Base-by-base conservation (phyloP, 1,140 invertebrate species). In the Heliconius himera region DNA sequence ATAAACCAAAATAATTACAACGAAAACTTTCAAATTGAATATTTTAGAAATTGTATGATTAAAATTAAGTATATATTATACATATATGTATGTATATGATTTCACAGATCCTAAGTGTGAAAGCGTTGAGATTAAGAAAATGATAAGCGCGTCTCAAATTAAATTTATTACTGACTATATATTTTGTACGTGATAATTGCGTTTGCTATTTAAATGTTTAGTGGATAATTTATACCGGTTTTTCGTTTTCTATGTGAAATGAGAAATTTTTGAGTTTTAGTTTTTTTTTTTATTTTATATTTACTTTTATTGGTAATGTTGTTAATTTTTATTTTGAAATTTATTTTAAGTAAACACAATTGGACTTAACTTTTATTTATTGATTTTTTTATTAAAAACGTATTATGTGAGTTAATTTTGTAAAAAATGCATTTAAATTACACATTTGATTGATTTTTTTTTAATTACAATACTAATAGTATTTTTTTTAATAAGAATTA, bases 121-220 rank as follows among this genome's bases (percentile, higher is more conserved):
- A 78, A 78, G 76, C 71, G 70, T 73, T 41, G 71, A 78, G 76
- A 78, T 78, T 49, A 78, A 78, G 70, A 73, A 73, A 76, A 76
- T 76, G 74, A 76, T 76, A 76, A 76, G 16, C 26, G 26, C 26
- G 60, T 29, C 26, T 66, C 8, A 66, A 56, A 66, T 66, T 66
- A 29, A 66, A 66, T 66, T 66, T 66, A 66, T 66, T 66, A 66
- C 60, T 16, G 22, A 66, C 22, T 26, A 26, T 66, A 66, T 66
- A 13, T 66, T n/a, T 22, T 29, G n/a, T 2, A 22, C 13, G 22
- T 16, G 22, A 26, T 66, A 66, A 66, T 66, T 66, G 60, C 60
- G 11, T 26, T 66, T 66, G 60, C 60, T 66, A 66, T 66, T 66
- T 66, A 29, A 26, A 26, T 29, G 60, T 13, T 66, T 66, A 29